Base-by-base conservation (phyloP, 2,888 invertebrate genomes). In the Bibio marci region DNA sequence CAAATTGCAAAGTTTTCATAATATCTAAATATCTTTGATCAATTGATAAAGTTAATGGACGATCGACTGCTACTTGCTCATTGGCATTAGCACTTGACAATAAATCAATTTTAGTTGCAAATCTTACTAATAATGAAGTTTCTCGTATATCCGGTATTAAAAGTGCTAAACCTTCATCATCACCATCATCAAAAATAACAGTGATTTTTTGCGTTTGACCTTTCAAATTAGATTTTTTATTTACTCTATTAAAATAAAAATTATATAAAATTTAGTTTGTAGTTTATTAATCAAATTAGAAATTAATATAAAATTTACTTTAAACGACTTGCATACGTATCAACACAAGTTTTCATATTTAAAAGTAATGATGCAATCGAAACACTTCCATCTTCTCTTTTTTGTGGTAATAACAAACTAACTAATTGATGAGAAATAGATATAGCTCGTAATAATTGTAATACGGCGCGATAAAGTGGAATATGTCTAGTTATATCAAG, bases 401-500 rank as follows among this genome's bases (percentile, higher is more conserved):
- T 63, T 48, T 67, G 66, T 0, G 80, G 77, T 44, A 79, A 62
- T 14, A 85, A 58, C 35, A 85, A 60, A 28, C 71, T 67, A 4
- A 76, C 71, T 40, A 78, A 54, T 48, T 69, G 67, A 41, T 55
- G 53, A 19, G 75, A 77, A 49, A 70, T 64, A 17, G 78, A 79
- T 55, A 80, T 65, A 1, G 86, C 83, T 46, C 91, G 72, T 44
- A 90, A 69, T 45, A 87, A 64, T 48, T 81, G 78, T 49, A 92
- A 64, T 52, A 91, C 78, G 47, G 86, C 80, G 48, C 82, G 75
- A 64, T 92, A 92, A 50, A 92, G 69, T 19, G 91, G 90, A 62
- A 92, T 88, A 66, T 92, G 92, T 14, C 91, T 74, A n/a, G 92
- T 88, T 81, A 94, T 91, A 64, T 94, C 92, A 59, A 94, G 64